Evolutionary conservation across 2,888 invertebrate genomes (phyloP).

Genomic region (Drosophila crucigera): DNA sequence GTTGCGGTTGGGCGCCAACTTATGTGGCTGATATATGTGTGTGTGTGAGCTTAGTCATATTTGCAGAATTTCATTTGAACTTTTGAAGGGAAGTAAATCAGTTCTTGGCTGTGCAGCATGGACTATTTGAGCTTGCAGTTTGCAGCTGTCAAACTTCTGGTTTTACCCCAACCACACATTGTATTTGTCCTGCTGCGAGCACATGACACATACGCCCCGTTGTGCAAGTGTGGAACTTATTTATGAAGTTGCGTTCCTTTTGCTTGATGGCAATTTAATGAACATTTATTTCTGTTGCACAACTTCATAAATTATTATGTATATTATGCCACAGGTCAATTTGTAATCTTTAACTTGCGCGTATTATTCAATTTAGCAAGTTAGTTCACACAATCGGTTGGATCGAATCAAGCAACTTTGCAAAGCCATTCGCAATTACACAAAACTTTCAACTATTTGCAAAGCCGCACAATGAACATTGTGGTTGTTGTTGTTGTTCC

Average conservation of each 20-base stretch:
- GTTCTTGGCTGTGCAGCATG: constrained; percentile 8
- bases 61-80: not conserved
- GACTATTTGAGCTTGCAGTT: constrained; percentile 19
- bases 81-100: constrained; percentile 19
- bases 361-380: not conserved
- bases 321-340: not conserved
- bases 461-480: constrained; percentile 5
- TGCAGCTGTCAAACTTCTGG: constrained; percentile 21
- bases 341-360: not conserved
- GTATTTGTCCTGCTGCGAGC: constrained; percentile 24
- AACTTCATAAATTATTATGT: constrained; percentile 8
- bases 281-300: constrained; percentile 39
- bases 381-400: constrained; percentile 10
- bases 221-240: constrained; percentile 47
- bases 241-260: constrained; percentile 28
- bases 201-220: constrained; percentile 32
- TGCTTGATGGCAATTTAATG: constrained; percentile 42
- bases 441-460: constrained; percentile 31
- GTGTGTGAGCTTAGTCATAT: not conserved
- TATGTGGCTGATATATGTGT: not conserved
- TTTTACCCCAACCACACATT: not conserved
- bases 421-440: constrained; percentile 33
- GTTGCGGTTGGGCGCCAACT: not conserved
- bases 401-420: constrained; percentile 13
- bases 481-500: constrained; percentile 5